Evolutionary conservation across 2,113 vertebrate genomes (phyloP).

Genomic region (Crocuta crocuta): DNA sequence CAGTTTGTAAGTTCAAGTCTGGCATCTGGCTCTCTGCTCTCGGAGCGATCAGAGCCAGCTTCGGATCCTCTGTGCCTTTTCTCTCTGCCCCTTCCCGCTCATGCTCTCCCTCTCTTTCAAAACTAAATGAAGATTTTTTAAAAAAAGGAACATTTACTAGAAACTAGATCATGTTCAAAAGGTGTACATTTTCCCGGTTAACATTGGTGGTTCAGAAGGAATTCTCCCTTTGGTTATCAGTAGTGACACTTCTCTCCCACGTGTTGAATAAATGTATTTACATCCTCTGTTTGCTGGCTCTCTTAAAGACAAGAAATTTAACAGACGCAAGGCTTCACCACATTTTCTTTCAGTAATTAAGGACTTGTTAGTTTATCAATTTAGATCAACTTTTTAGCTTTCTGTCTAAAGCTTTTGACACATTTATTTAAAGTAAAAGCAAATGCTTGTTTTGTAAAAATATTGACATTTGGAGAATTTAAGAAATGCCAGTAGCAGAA

Average conservation of each 20-base stretch:
- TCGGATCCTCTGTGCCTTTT: too few relatives aligned
- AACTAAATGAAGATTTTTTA: too few relatives aligned
- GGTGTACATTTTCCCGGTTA: slow-evolving; percentile 72
- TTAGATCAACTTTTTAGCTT: slow-evolving; percentile 75
- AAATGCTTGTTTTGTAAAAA: slow-evolving; percentile 74
- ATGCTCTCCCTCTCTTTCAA: too few relatives aligned
- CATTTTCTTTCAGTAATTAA: slow-evolving; percentile 78
- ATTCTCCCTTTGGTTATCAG: slow-evolving; percentile 65
- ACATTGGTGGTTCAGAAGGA: slow-evolving; percentile 71
- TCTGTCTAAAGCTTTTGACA: slow-evolving; percentile 72
- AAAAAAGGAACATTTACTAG: slow-evolving; percentile 50
- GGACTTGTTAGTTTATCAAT: slow-evolving; percentile 77
- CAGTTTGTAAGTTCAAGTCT: too few relatives aligned
- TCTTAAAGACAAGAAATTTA: slow-evolving; percentile 68
- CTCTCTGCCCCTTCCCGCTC: too few relatives aligned
- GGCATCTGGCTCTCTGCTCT: too few relatives aligned
- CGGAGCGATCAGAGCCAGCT: too few relatives aligned
- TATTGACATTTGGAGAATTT: slow-evolving; percentile 72
- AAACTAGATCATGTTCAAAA: slow-evolving; percentile 77
- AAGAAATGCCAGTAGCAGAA: slow-evolving; percentile 81
- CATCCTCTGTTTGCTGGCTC: slow-evolving; percentile 67
- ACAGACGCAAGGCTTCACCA: slow-evolving; percentile 75
- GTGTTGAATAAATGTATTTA: slow-evolving; percentile 76
- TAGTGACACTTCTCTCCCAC: slow-evolving; percentile 65
- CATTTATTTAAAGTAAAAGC: slow-evolving; percentile 79